A percentile compares a stretch with the other conserved stretches of the same genome.
Evolutionary conservation across 1,140 invertebrate species (phyloP).

Genomic region (Macrobrachium rosenbergii): DNA sequence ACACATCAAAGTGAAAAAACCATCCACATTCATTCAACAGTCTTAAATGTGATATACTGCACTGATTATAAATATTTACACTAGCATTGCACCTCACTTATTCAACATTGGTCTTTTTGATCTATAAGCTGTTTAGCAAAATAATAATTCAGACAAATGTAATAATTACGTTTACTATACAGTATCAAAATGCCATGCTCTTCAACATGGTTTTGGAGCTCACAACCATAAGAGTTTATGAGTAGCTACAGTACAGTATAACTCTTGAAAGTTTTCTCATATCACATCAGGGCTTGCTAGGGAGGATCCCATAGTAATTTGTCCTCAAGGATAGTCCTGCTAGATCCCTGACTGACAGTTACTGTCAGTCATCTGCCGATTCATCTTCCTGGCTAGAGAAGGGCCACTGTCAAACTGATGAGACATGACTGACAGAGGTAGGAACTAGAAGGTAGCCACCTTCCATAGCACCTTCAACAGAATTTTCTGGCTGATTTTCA

Average conservation of each 20-base stretch:
- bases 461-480: slow-evolving; percentile 34
- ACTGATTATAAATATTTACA: too few relatives aligned
- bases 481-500: slow-evolving; percentile 31
- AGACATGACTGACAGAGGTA: slow-evolving; percentile 31
- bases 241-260: neutral
- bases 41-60: too few relatives aligned
- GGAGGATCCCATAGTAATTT: neutral
- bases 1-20: too few relatives aligned
- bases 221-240: slow-evolving; percentile 12
- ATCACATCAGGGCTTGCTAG: neutral
- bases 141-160: too few relatives aligned
- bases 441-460: slow-evolving; percentile 48
- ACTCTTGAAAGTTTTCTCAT: neutral
- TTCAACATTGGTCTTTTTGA: too few relatives aligned
- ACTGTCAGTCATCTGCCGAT: slow-evolving; percentile 50
- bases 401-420: slow-evolving; percentile 54
- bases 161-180: too few relatives aligned
- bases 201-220: neutral
- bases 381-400: slow-evolving; percentile 41
- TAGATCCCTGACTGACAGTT: neutral
- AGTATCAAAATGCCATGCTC: too few relatives aligned
- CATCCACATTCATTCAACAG: too few relatives aligned
- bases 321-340: too few relatives aligned
- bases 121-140: too few relatives aligned
- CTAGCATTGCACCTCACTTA: too few relatives aligned